Base-by-base conservation (phyloP, 1,140 invertebrate genomes). In the Nebria ingens region DNA sequence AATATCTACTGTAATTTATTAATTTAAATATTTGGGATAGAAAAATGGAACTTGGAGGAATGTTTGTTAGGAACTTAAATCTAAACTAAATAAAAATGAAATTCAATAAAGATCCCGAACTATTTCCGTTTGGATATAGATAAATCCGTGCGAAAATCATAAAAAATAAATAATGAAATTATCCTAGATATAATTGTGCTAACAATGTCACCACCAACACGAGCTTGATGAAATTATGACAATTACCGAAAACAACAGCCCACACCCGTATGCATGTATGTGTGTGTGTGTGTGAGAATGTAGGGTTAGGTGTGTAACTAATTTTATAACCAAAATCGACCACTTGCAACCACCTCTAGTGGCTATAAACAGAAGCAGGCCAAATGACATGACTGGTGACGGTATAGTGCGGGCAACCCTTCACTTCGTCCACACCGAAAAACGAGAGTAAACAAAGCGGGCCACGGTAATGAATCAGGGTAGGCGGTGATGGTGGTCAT, bases 381-480 rank as follows among this genome's bases (percentile, higher is more conserved):
- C n/a, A n/a, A n/a, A n/a, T n/a, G n/a, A n/a, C n/a, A n/a, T n/a
- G n/a, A n/a, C n/a, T n/a, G n/a, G n/a, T 12, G 17, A 45, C 40
- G 40, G 6, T 12, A 9, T 45, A 17, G 15, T 12, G 17, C 17
- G 17, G 15, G 9, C 40, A 9, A 9, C 40, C 40, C 40, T 17
- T 17, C 17, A 45, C 40, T 12, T 17, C 40, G 40, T 45, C 40
- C n/a, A 45, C 40, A 45, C 17, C 40, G 15, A 17, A 4, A 45
- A 6, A 13, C 25, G 25, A 29, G 40, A 4, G 40, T 17, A 17
- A 45, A 45, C 40, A 45, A 9, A 45, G 9, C 6, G 17, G 40
- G 15, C n/a, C n/a, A 45, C 9, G 40, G 40, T 17, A 45, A 45
- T 45, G 40, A 45, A 45, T 45, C 40, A 45, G 17, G 40, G 40